These are phyloP conservation scores for Eciton burchellii DNA, from an alignment of 1,140 invertebrate genomes.

Conservation along the genomic window DNA sequence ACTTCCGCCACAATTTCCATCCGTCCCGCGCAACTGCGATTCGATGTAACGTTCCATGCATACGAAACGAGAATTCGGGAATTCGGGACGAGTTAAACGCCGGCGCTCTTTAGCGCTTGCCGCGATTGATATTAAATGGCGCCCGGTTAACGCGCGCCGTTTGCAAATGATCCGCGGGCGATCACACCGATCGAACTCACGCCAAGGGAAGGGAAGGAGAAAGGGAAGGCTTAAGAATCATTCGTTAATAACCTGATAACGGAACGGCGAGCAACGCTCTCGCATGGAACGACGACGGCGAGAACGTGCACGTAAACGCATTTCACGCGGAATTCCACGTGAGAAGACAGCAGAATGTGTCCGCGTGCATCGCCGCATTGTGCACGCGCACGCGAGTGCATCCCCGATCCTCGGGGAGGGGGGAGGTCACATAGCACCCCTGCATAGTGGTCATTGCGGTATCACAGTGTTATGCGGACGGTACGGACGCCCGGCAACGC, in stretches of 20 bases:
- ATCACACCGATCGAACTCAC: no score
- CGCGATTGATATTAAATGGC: not conserved
- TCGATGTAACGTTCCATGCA: constrained; percentile 33
- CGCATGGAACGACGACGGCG: constrained; percentile 5
- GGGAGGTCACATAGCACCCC: constrained; percentile 75
- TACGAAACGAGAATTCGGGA: constrained; percentile 22
- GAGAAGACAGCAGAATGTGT: constrained; percentile 44
- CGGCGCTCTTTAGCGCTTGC: not conserved
- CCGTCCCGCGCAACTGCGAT: not conserved
- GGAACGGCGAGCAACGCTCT: not conserved
- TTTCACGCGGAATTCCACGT: constrained; percentile 55
- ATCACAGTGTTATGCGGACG: constrained; percentile 75
- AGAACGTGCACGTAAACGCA: constrained; percentile 24
- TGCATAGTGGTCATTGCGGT: constrained; percentile 80
- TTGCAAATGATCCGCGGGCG: no score
- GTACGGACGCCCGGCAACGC: constrained; percentile 27
- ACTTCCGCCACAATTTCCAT: constrained; percentile 43
- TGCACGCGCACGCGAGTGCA: constrained; percentile 69
- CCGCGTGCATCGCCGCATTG: constrained; percentile 60
- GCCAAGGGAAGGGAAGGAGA: no score
- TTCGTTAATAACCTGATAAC: not conserved
- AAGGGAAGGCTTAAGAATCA: no score
- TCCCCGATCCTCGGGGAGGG: constrained; percentile 65
- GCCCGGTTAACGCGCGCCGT: no score
- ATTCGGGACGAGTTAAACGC: constrained; percentile 16